Percentiles rank a stretch among this genome's conserved stretches.
Evolutionary conservation across 2,797 vertebrate species (phyloP).

Genomic region (Paedocypris micromegethes): DNA sequence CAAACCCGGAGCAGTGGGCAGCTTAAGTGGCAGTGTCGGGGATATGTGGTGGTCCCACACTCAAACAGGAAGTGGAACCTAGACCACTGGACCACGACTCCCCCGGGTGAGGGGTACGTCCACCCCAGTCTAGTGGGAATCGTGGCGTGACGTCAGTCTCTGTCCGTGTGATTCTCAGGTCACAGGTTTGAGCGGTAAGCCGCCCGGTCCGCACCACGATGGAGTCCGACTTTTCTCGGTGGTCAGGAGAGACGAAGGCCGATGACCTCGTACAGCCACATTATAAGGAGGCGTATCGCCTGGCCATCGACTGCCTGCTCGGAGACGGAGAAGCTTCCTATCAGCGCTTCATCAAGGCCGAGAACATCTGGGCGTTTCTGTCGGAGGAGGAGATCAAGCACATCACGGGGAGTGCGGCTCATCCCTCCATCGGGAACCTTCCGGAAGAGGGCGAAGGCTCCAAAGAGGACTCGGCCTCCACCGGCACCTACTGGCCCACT

Average conservation of each 20-base stretch:
- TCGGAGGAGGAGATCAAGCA: constrained; percentile 85
- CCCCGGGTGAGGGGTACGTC: too few species aligned
- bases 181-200: not conserved
- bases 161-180: constrained; percentile 18
- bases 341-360: constrained; percentile 79
- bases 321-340: constrained; percentile 76
- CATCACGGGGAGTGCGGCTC: constrained; percentile 74
- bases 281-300: constrained; percentile 89
- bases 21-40: too few species aligned
- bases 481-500: constrained; percentile 92
- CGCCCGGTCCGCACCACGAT: constrained; percentile 56
- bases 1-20: too few species aligned
- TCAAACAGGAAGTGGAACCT: too few species aligned
- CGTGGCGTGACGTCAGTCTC: too few species aligned
- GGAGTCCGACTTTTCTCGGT: constrained; percentile 77
- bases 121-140: too few species aligned
- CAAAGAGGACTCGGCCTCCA: constrained; percentile 75
- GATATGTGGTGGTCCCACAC: too few species aligned
- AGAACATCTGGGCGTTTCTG: constrained; percentile 81
- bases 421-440: constrained; percentile 55
- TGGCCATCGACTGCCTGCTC: constrained; percentile 84
- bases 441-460: constrained; percentile 59
- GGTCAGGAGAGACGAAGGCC: constrained; percentile 79
- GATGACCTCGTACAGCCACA: constrained; percentile 87
- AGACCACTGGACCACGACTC: too few species aligned